phyloP scores from a whole-genome alignment of 2,113 vertebrate genomes.

The Oryzias melastigma region DNA sequence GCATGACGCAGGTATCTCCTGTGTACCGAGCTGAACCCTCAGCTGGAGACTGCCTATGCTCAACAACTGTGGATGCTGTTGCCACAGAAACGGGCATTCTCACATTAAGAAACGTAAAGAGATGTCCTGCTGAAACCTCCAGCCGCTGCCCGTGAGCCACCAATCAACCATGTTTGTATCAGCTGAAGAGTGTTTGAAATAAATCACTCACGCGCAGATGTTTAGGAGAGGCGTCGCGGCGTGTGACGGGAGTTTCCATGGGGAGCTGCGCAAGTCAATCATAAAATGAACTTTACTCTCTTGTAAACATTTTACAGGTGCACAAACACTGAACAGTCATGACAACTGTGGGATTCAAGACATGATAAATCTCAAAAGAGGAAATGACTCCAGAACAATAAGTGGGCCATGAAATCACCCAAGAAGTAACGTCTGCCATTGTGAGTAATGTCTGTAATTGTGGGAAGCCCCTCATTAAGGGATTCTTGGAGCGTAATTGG shows the following conservation, averaged over 20 bases:
- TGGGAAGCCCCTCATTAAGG: constrained; percentile 35
- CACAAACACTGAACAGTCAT: constrained; percentile 24
- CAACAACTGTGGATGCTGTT: constrained; percentile 61
- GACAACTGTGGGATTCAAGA: constrained; percentile 8
- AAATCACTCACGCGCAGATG: background rate
- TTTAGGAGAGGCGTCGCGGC: constrained; percentile 11
- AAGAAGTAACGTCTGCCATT: constrained; percentile 48
- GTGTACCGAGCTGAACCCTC: constrained; percentile 52
- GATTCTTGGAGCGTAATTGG: constrained; percentile 8
- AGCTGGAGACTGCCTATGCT: constrained; percentile 53
- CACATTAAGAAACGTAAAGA: constrained; percentile 51
- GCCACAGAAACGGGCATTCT: constrained; percentile 58
- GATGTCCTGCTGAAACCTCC: constrained; percentile 31
- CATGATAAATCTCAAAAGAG: constrained; percentile 39
- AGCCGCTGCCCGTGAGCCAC: background rate
- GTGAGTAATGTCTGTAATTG: constrained; percentile 49
- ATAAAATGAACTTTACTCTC: constrained; percentile 50
- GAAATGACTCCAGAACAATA: constrained; percentile 24
- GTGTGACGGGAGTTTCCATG: constrained; percentile 8
- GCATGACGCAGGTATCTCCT: constrained; percentile 65
- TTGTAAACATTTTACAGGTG: constrained; percentile 58
- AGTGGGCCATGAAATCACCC: constrained; percentile 7
- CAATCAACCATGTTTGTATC: background rate
- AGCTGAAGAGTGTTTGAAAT: constrained; percentile 3
- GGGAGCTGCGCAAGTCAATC: constrained; percentile 15